Conservation (phyloP, 1,140 invertebrate species). For the Megalonaias nervosa region DNA sequence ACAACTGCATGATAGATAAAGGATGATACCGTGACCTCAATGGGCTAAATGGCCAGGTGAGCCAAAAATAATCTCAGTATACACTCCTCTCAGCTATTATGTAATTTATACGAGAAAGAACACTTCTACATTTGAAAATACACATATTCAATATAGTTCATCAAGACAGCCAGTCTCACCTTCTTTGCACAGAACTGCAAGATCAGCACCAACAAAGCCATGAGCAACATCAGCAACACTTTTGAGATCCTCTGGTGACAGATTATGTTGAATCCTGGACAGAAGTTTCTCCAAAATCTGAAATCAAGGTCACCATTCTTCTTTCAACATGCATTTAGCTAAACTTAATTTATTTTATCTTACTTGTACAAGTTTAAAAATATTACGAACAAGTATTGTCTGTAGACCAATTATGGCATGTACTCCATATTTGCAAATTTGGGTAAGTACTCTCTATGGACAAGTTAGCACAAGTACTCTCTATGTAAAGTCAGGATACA, state of each 20-base stretch:
- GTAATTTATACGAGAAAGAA: neutral
- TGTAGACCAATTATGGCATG: too few species aligned
- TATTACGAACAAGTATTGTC: too few species aligned
- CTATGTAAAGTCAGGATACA: too few species aligned
- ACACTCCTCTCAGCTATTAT: neutral
- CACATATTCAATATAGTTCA: neutral
- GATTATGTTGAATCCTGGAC: slow-evolving; percentile 68
- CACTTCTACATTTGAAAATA: neutral
- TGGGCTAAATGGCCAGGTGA: neutral
- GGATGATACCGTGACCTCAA: neutral
- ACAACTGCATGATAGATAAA: too few species aligned
- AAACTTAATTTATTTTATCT: too few species aligned
- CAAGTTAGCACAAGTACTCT: too few species aligned
- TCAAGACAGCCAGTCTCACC: slow-evolving; percentile 43
- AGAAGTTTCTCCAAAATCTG: slow-evolving; percentile 64
- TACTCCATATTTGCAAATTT: too few species aligned
- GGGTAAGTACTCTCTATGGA: too few species aligned
- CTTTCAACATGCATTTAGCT: too few species aligned
- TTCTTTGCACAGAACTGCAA: slow-evolving; percentile 82
- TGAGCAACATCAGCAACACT: slow-evolving; percentile 82
- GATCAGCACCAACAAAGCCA: slow-evolving; percentile 91
- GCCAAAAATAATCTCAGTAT: neutral
- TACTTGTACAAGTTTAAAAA: too few species aligned
- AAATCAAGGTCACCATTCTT: slow-evolving; percentile 6
- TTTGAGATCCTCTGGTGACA: slow-evolving; percentile 76